These are phyloP conservation scores for Hybognathus amarus DNA, from an alignment of 2,797 vertebrate species.

Conservation along the genomic window DNA sequence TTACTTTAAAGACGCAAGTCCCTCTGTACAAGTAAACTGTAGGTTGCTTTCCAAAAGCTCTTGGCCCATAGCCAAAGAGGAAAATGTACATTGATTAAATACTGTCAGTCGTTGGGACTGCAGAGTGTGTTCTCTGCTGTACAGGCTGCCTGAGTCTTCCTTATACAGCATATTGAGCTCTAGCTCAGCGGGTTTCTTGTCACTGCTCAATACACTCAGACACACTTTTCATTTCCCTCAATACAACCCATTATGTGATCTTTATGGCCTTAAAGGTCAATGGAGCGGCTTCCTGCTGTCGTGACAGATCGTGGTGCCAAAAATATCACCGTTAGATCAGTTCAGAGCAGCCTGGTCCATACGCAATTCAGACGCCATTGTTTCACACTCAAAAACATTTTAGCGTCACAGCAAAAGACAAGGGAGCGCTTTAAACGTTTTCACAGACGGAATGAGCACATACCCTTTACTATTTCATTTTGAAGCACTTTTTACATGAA, in stretches of 20 bases:
- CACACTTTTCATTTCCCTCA: slow-evolving; percentile 71
- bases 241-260: slow-evolving; percentile 69
- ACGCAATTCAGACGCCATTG: slow-evolving; percentile 14
- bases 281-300: slow-evolving; percentile 65
- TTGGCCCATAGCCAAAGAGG: slow-evolving; percentile 32
- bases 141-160: slow-evolving; percentile 65
- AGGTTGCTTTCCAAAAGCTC: slow-evolving; percentile 21
- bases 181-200: slow-evolving; percentile 67
- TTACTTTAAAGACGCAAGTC: neutral
- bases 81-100: slow-evolving; percentile 56
- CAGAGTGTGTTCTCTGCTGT: slow-evolving; percentile 41
- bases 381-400: slow-evolving; percentile 10
- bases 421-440: neutral
- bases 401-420: neutral
- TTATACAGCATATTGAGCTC: slow-evolving; percentile 65
- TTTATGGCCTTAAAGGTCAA: slow-evolving; percentile 75
- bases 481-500: neutral
- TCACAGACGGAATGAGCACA: neutral
- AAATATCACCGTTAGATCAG: slow-evolving; percentile 49
- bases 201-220: slow-evolving; percentile 69
- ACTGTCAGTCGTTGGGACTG: slow-evolving; percentile 47
- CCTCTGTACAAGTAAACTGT: slow-evolving; percentile 4
- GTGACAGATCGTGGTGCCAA: slow-evolving; percentile 52
- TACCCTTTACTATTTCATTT: neutral
- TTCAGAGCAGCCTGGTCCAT: slow-evolving; percentile 12